Conservation (phyloP, 2,888 invertebrate species). For the Cyclophora albipunctata region DNA sequence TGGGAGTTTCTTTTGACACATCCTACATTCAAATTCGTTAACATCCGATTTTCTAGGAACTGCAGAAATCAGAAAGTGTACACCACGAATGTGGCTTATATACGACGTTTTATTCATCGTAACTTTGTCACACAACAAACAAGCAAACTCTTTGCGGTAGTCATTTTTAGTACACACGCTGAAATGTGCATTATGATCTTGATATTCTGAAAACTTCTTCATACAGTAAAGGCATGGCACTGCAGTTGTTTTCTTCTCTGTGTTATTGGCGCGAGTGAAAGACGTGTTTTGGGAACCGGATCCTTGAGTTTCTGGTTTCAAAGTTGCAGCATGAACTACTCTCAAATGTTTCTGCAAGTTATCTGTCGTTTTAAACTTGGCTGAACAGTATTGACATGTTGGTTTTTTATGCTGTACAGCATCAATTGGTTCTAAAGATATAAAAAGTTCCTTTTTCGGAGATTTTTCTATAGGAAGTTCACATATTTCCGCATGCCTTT, state of each 20-base stretch:
- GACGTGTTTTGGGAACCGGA: slow-evolving; percentile 3
- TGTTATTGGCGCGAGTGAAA: not conserved
- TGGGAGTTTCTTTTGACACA: slow-evolving; percentile 50
- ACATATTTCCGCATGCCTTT: slow-evolving; percentile 53
- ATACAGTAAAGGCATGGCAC: slow-evolving; percentile 55
- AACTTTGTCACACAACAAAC: slow-evolving; percentile 47
- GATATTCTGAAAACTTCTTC: slow-evolving; percentile 45
- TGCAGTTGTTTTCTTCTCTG: not conserved
- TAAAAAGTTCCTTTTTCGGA: slow-evolving; percentile 47
- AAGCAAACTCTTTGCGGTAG: slow-evolving; percentile 31
- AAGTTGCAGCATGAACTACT: slow-evolving; percentile 52
- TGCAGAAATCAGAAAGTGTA: slow-evolving; percentile 41
- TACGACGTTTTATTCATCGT: slow-evolving; percentile 38
- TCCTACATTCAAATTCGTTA: slow-evolving; percentile 42
- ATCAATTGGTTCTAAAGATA: slow-evolving; percentile 57
- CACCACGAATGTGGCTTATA: slow-evolving; percentile 43
- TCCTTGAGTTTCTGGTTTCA: slow-evolving; percentile 14
- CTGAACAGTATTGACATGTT: slow-evolving; percentile 49
- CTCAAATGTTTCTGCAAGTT: slow-evolving; percentile 59
- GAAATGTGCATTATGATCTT: slow-evolving; percentile 46
- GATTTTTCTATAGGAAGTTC: slow-evolving; percentile 28
- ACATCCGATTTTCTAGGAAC: not conserved
- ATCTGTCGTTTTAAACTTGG: slow-evolving; percentile 51
- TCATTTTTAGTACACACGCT: slow-evolving; percentile 39
- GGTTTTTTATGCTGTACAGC: slow-evolving; percentile 20